Conservation (phyloP, 1,140 invertebrate species). For the Drosophila nasuta region DNA sequence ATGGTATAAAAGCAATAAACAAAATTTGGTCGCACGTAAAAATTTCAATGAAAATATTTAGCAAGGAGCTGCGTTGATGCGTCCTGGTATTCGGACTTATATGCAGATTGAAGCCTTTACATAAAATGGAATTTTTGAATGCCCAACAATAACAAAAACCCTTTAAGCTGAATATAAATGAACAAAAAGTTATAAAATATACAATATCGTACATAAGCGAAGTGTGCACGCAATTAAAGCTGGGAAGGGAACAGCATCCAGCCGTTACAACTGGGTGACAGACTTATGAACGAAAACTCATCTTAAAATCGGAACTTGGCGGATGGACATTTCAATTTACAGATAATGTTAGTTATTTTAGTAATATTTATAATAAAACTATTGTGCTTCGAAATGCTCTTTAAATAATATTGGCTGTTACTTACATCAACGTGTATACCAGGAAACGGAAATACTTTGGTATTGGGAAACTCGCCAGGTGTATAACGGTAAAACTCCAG, state of each 20-base stretch:
- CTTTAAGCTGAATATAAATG: conserved; percentile 78
- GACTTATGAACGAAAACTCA: too few species aligned
- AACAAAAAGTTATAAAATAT: conserved; percentile 75
- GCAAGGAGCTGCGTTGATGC: conserved; percentile 57
- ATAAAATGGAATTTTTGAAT: conserved; percentile 53
- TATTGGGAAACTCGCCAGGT: conserved; percentile 88
- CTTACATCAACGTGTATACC: conserved; percentile 92
- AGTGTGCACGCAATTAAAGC: conserved; percentile 77
- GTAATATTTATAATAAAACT: conserved; percentile 20
- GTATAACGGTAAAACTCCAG: conserved; percentile 92
- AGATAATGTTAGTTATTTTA: conserved; percentile 25
- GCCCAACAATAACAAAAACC: conserved; percentile 79
- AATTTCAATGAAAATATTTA: conserved; percentile 76
- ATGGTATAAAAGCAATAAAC: too few species aligned
- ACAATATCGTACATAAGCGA: conserved; percentile 74
- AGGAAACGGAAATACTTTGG: conserved; percentile 89
- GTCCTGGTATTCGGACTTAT: conserved; percentile 18
- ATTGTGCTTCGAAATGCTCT: neutral
- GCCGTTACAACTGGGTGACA: too few species aligned
- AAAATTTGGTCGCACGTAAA: too few species aligned
- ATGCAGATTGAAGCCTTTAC: conserved; percentile 32
- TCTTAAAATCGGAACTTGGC: too few species aligned
- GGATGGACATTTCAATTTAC: conserved; percentile 38
- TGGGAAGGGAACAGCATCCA: conserved; percentile 53
- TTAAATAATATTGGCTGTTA: conserved; percentile 62